These are phyloP conservation scores for Leptinotarsa juncta DNA, from an alignment of 2,888 invertebrate genomes.

Conservation along the genomic window DNA sequence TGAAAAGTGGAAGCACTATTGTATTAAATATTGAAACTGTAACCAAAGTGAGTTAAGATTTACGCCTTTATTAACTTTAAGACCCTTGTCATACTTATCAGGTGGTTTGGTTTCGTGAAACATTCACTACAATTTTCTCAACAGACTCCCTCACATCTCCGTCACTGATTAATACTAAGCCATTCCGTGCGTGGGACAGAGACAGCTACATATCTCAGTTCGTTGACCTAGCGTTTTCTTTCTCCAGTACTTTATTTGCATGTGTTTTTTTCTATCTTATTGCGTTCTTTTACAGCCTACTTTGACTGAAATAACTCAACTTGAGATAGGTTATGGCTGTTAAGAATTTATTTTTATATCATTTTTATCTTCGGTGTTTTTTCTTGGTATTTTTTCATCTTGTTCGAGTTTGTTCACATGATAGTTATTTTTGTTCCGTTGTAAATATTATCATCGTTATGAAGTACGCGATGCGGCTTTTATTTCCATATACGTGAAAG, in stretches of 20 bases:
- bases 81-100: not conserved
- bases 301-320: slow-evolving; percentile 66
- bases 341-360: slow-evolving; percentile 59
- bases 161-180: slow-evolving; percentile 51
- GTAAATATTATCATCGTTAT: slow-evolving; percentile 40
- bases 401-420: slow-evolving; percentile 47
- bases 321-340: slow-evolving; percentile 66
- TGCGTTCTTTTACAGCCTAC: slow-evolving; percentile 66
- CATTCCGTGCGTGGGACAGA: slow-evolving; percentile 63
- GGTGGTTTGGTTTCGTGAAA: not conserved
- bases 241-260: slow-evolving; percentile 68
- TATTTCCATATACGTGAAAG: not conserved
- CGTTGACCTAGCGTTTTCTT: slow-evolving; percentile 66
- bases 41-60: too few relatives aligned
- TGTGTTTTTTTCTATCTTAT: slow-evolving; percentile 66
- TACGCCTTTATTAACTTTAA: not conserved
- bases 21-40: too few relatives aligned
- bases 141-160: slow-evolving; percentile 38
- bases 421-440: slow-evolving; percentile 40
- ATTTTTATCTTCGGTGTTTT: slow-evolving; percentile 46
- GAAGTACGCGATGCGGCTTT: not conserved
- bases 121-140: slow-evolving; percentile 16
- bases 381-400: slow-evolving; percentile 34
- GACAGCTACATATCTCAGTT: slow-evolving; percentile 63
- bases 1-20: too few relatives aligned